Evolutionary conservation across 2,888 invertebrate species (phyloP).

Genomic region (Pterostichus madidus): DNA sequence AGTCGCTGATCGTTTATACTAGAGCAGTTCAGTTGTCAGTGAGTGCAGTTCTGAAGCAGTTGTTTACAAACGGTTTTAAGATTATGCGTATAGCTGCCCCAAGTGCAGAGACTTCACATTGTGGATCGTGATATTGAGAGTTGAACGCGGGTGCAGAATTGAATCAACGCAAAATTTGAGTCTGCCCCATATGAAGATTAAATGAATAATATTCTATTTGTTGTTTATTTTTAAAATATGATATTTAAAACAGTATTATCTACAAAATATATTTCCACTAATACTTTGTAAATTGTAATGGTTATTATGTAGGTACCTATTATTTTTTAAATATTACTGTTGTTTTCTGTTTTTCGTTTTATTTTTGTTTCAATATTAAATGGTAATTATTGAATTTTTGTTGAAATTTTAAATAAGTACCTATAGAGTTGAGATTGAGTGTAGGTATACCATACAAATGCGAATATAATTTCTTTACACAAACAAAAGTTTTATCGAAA

Average conservation of each 20-base stretch:
- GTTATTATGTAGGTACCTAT: background rate
- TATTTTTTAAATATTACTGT: constrained; percentile 12
- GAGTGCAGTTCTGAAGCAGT: constrained; percentile 25
- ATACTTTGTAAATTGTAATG: constrained; percentile 11
- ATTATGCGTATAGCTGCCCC: constrained; percentile 22
- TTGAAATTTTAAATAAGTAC: constrained; percentile 42
- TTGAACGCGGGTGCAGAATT: constrained; percentile 27
- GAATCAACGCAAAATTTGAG: background rate
- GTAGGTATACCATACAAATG: constrained; percentile 14
- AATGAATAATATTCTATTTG: constrained; percentile 16
- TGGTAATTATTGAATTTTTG: constrained; percentile 49
- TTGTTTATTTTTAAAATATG: constrained; percentile 7
- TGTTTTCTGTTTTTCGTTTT: constrained; percentile 1
- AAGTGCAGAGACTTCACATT: constrained; percentile 3
- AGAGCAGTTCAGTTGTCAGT: background rate
- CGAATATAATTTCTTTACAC: constrained; percentile 50
- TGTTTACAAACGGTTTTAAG: constrained; percentile 39
- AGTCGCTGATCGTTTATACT: constrained; percentile 27
- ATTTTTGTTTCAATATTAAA: constrained; percentile 48
- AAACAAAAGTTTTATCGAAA: constrained; percentile 49
- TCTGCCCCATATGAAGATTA: background rate
- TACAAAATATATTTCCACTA: constrained; percentile 12
- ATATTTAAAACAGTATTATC: constrained; percentile 5
- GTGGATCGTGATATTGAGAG: constrained; percentile 18
- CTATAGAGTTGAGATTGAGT: constrained; percentile 19